Percentiles rank a stretch among this genome's conserved stretches.
phyloP scores from a whole-genome alignment of 2,797 vertebrate genomes.

The Pseudotriccus pelzelni region DNA sequence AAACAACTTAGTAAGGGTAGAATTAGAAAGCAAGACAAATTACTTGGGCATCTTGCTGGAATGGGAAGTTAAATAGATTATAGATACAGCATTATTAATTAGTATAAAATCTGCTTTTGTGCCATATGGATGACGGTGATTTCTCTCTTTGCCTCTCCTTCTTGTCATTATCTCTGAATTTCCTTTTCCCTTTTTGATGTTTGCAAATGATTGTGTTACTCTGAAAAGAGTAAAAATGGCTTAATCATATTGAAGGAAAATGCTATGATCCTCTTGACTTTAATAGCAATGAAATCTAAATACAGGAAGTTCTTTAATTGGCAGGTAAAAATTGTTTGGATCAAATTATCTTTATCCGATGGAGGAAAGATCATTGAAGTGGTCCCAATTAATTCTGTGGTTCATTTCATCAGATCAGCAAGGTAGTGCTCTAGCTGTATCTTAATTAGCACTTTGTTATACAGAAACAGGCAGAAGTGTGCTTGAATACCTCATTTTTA shows the following conservation, averaged over 20 bases:
- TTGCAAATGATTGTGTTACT: neutral
- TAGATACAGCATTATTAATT: neutral
- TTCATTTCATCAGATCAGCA: neutral
- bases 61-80: neutral
- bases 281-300: neutral
- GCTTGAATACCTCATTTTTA: neutral
- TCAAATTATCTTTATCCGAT: conserved; percentile 4
- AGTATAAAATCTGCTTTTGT: neutral
- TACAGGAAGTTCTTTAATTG: neutral
- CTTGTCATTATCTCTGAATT: neutral
- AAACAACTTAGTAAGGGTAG: neutral
- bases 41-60: neutral
- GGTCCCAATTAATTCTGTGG: neutral
- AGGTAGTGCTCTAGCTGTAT: neutral
- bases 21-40: conserved; percentile 11
- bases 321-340: neutral
- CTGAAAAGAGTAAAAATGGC: neutral
- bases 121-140: neutral
- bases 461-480: neutral
- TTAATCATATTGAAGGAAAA: neutral
- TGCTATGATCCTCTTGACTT: neutral
- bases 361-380: neutral
- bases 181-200: neutral
- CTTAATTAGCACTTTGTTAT: neutral
- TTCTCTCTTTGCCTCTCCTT: neutral